Base-by-base conservation (phyloP, 2,888 invertebrate species). In the Mellilla xanthometata region DNA sequence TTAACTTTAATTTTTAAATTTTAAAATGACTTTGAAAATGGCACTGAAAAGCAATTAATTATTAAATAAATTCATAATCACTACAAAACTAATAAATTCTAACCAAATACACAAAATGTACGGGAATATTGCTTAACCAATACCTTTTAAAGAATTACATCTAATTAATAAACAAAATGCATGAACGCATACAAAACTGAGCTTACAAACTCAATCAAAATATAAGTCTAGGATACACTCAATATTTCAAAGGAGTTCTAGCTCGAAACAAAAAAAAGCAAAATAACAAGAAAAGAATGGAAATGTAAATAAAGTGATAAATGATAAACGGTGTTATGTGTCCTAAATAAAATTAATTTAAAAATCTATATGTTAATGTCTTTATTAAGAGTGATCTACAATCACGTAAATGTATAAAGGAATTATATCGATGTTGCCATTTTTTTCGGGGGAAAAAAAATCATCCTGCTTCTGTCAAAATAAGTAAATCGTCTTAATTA, bases 291-390 rank as follows among this genome's bases (percentile, higher is more conserved):
- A 56, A 46, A 56, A 57, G 60, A 67, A 78, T 86, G 86, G 81
- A 85, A 86, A 81, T 84, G 83, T 79, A 68, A 69, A 45, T 42
- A 54, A 68, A 67, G 76, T 80, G 77, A 30, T 56, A 35, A 36
- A 55, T 57, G 54, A 52, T 45, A 64, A 72, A 44, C 49, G 44
- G 49, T 56, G 58, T 58, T 54, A 50, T 78, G 85, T 85, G 82
- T 85, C 80, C 82, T 67, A 41, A 55, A 52, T 51, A 45, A 64
- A 82, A 65, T 77, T 76, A 65, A 68, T 70, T 71, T 74, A 53
- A 62, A 57, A 71, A 80, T 80, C 84, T 86, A 87, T 73, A 73
- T 82, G 85, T 86, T 88, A 88, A 89, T 89, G 88, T 89, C 88
- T 89, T 89, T 89, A 86, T 84, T 80, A 44, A 72, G 72, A 74